Evolutionary conservation across 2,113 vertebrate species (phyloP), one percentile per base, ranked within the genome.

Genomic region (Pandion haliaetus): DNA sequence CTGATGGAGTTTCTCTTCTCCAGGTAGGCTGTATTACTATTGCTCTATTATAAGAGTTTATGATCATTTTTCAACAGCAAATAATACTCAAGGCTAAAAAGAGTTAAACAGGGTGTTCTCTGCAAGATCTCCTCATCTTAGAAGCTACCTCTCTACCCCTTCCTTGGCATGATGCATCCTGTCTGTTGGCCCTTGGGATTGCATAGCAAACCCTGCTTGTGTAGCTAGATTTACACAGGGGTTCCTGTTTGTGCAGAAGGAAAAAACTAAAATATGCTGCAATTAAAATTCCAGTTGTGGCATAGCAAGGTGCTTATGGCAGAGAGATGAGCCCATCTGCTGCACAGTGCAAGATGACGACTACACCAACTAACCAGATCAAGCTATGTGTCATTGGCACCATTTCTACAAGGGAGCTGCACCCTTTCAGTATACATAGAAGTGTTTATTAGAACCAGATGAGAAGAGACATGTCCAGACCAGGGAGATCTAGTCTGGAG

Each of bases 361-460:
- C 50, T 66, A 17, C 15, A 17, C 5, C 25, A 71, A 17, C 42
- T 84, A 55, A 40, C 20, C 15, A 45, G 47, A 32, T 25, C 20
- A 14, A 34, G 29, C 58, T 69, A 5, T 2, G 1, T 47, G 50
- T 17, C 21, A 9, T 26, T 44, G 58, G 26, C 36, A 57, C 12
- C 2, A 4, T 36, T 59, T 59, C 52, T 62, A 32, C 12, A 9
- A 23, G 24, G 14, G 9, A 82, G 7, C 8, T 69, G 49, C 7
- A n/a, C 4, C 4, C n/a, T 38, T 72, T 49, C 65, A 18, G 58
- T 6, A 31, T 8, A 12, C 1, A 2, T 2, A 2, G n/a, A 55
- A 65, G 17, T 25, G 10, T 50, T 58, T 47, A 5, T 8, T 69
- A 28, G 8, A 83, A 10, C 24, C 14, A 44, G 23, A 21, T 16